Evolutionary conservation across 2,888 invertebrate genomes (phyloP), one percentile per base, ranked within the genome.

Genomic region (Petrolisthes manimaculis): DNA sequence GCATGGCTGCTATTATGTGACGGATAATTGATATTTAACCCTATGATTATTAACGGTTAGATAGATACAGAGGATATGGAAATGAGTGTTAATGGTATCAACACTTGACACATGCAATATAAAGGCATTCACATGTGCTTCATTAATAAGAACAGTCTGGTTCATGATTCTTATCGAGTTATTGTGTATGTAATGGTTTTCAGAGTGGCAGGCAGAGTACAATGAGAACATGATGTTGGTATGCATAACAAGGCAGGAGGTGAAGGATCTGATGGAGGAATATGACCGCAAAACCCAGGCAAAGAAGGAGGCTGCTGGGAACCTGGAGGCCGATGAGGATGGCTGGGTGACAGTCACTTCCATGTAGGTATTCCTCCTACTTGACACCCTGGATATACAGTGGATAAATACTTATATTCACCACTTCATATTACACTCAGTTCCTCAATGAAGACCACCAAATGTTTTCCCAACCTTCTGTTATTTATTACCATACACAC

Each of bases 341-440:
- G 88, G 88, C 24, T 88, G 88, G 88, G 84, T 88, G 18, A 88
- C 88, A 14, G 88, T 88, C 54, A 74, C 18, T n/a, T 82, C 81
- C 3, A 53, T 51, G 88, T 88, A 18, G 82, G 88, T 84, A 75
- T 51, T 56, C 12, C 37, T 51, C 67, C 9, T 37, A 67, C n/a
- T 69, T 6, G 1, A 61, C 5, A 12, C 12, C 3, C n/a, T 9
- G n/a, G 51, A 53, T n/a, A 51, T 53, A 53, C 3, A 75, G 37
- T n/a, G n/a, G 74, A 74, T 8, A 12, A n/a, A 18, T 14, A 12
- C 9, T 24, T 75, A 5, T 75, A 9, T 3, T 0, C 14, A 24
- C 18, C 12, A 14, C 3, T 67, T 67, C 18, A 14, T 67, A 2
- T 67, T 67, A 14, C 67, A 67, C 12, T 71, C 24, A 21, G n/a